Evolutionary conservation across 2,797 vertebrate genomes (phyloP).

Genomic region (Eulemur mongoz): DNA sequence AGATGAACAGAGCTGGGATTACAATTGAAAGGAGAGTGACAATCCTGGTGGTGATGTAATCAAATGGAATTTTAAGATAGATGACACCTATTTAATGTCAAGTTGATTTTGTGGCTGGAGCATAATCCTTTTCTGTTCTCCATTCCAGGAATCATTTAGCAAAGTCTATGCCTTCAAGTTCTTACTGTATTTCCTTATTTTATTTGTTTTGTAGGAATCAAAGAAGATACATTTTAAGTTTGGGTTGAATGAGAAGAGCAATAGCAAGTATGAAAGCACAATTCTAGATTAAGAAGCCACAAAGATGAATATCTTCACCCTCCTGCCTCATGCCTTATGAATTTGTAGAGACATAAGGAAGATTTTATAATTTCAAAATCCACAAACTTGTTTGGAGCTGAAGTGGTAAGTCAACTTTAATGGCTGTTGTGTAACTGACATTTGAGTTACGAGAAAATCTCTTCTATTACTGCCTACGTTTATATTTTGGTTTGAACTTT

Average conservation of each 20-base stretch:
- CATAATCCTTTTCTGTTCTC: not conserved
- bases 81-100: not conserved
- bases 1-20: not conserved
- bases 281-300: not conserved
- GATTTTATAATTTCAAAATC: not conserved
- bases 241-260: not conserved
- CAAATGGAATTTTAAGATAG: not conserved
- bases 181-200: not conserved
- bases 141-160: not conserved
- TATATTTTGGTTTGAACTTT: constrained; percentile 27
- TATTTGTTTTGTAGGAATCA: constrained; percentile 1
- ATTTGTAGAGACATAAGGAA: not conserved
- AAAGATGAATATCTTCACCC: not conserved
- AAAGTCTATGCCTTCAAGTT: not conserved
- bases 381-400: not conserved
- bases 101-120: not conserved
- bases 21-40: not conserved
- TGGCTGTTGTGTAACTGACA: not conserved
- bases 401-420: constrained; percentile 17
- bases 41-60: not conserved
- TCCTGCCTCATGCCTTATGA: not conserved
- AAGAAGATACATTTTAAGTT: not conserved
- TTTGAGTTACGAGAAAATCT: not conserved
- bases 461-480: not conserved
- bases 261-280: not conserved